Conservation (phyloP, 2,888 invertebrate genomes). For the Heliconius hortense region DNA sequence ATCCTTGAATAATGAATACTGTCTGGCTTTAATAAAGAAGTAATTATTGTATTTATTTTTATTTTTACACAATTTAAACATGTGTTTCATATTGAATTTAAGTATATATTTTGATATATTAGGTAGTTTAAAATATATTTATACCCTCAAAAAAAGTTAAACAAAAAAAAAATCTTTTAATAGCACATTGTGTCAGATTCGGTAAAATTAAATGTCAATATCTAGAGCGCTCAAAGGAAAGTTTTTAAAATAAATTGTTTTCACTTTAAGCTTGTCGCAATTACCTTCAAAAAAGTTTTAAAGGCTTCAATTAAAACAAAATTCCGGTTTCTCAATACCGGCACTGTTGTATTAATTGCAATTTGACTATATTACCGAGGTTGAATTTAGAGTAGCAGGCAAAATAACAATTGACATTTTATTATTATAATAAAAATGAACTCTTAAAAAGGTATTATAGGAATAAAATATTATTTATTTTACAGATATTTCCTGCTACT, state of each 20-base stretch:
- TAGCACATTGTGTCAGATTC: constrained; percentile 24
- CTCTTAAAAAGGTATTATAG: neutral
- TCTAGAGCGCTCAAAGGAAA: constrained; percentile 71
- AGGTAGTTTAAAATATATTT: neutral
- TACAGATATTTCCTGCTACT: neutral
- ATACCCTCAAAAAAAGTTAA: neutral
- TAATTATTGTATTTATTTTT: neutral
- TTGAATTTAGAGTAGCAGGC: constrained; percentile 28
- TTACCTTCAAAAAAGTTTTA: constrained; percentile 65
- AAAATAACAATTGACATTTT: constrained; percentile 23
- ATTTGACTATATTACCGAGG: constrained; percentile 47
- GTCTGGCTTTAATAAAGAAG: too few relatives aligned
- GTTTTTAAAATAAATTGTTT: constrained; percentile 68
- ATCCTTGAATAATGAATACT: too few relatives aligned
- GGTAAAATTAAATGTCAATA: constrained; percentile 63
- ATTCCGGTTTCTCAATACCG: constrained; percentile 61
- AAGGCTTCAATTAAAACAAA: constrained; percentile 71
- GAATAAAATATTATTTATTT: constrained; percentile 5
- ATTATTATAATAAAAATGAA: constrained; percentile 4
- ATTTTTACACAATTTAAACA: neutral
- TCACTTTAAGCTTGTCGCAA: constrained; percentile 69
- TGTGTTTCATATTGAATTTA: neutral
- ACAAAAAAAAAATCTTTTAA: constrained; percentile 8
- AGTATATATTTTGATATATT: neutral
- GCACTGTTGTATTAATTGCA: constrained; percentile 50